These are phyloP conservation scores for Cyphotilapia sp. DNA, from an alignment of 2,113 vertebrate species.

Conservation along the genomic window DNA sequence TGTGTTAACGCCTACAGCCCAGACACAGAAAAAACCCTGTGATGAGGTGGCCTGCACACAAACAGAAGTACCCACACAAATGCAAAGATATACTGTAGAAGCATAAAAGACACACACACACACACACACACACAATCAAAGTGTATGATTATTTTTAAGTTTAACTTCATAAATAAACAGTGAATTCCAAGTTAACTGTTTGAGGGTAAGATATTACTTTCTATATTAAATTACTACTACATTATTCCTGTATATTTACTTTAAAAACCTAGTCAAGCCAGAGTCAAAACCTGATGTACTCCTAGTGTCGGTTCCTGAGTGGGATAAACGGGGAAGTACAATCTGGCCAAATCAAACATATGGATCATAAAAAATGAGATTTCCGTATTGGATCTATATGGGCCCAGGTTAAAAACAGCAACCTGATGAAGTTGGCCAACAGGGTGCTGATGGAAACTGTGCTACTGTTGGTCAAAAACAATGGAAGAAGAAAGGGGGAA, in stretches of 20 bases:
- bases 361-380: not conserved
- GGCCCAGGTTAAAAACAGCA: not conserved
- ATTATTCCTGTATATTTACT: not conserved
- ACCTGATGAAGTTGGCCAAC: not conserved
- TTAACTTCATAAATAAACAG: not conserved
- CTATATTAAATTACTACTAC: not conserved
- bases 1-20: not conserved
- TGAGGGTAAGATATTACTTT: not conserved
- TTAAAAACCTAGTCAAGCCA: not conserved
- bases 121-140: not conserved
- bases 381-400: fast-evolving
- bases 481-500: not conserved
- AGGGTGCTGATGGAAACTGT: not conserved
- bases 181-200: not conserved
- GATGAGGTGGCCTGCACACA: not conserved
- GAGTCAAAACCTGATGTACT: not conserved
- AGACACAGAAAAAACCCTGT: not conserved
- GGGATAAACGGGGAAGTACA: not conserved
- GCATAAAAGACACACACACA: not conserved
- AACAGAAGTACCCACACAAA: not conserved
- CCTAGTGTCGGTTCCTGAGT: fast-evolving
- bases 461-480: not conserved
- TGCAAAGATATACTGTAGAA: not conserved
- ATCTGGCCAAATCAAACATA: not conserved
- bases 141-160: not conserved